A percentile compares a stretch with the other conserved stretches of the same genome.
Evolutionary conservation across 2,888 invertebrate genomes (phyloP).

Genomic region (Eledona agricola): DNA sequence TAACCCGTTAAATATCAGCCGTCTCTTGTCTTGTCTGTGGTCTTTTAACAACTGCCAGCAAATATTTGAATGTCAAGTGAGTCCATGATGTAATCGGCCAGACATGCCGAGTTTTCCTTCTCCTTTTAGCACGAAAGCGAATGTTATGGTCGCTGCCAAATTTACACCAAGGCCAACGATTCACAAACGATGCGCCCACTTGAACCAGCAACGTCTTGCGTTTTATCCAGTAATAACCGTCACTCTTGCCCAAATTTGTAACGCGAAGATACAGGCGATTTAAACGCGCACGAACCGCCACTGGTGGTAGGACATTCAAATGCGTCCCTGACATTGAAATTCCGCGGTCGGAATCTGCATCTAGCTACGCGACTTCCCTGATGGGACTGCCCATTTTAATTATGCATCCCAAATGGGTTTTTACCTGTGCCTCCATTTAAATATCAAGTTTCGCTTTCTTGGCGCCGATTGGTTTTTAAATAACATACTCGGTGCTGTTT

Average conservation of each 20-base stretch:
- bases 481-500: too few relatives aligned
- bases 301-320: constrained; percentile 18
- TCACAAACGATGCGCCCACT: constrained; percentile 41
- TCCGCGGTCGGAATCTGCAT: constrained; percentile 18
- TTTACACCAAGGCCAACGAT: constrained; percentile 42
- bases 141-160: constrained; percentile 41
- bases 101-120: constrained; percentile 37
- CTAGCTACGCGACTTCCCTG: constrained; percentile 16
- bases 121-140: constrained; percentile 37
- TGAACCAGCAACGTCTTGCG: too few relatives aligned
- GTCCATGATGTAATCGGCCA: constrained; percentile 42
- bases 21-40: constrained; percentile 16
- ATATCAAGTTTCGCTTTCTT: constrained; percentile 1
- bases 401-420: background rate
- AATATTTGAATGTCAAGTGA: constrained; percentile 42
- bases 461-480: constrained; percentile 1
- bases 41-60: constrained; percentile 26
- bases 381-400: constrained; percentile 13
- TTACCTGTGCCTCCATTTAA: constrained; percentile 1
- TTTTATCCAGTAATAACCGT: too few relatives aligned
- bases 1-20: constrained; percentile 15
- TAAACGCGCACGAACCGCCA: too few relatives aligned
- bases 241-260: too few relatives aligned
- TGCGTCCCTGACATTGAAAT: constrained; percentile 26
- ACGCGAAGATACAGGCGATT: too few relatives aligned